These are phyloP conservation scores for Drosophila barbarae DNA, from an alignment of 2,888 invertebrate genomes.

Conservation along the genomic window DNA sequence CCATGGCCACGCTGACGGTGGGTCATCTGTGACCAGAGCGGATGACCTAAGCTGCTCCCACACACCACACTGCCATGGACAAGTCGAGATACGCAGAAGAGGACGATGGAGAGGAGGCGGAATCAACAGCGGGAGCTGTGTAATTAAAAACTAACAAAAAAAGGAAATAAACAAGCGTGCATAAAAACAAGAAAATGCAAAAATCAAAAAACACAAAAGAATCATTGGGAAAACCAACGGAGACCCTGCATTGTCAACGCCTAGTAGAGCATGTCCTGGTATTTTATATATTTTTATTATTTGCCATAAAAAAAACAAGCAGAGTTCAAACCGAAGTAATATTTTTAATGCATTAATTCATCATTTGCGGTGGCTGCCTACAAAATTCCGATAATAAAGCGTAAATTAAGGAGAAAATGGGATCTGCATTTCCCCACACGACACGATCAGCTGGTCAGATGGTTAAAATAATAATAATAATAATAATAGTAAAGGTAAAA, in stretches of 20 bases:
- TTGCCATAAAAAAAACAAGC: constrained; percentile 25
- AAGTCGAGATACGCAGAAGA: constrained; percentile 13
- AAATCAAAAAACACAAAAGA: constrained; percentile 31
- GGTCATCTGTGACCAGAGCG: constrained; percentile 73
- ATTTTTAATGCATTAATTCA: constrained; percentile 38
- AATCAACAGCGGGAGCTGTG: constrained; percentile 41
- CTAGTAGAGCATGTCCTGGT: constrained; percentile 51
- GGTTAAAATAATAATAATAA: constrained; percentile 29
- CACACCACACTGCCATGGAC: constrained; percentile 19
- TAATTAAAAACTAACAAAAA: constrained; percentile 65
- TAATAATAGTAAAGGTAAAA: constrained; percentile 25
- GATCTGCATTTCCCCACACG: constrained; percentile 12
- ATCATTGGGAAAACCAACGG: constrained; percentile 24
- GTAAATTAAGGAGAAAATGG: constrained; percentile 9
- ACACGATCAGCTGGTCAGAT: constrained; percentile 8
- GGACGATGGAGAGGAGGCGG: neutral
- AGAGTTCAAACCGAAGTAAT: constrained; percentile 23
- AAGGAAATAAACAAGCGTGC: neutral
- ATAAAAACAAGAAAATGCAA: constrained; percentile 29
- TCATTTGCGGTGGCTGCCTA: constrained; percentile 33
- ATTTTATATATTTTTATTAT: constrained; percentile 36
- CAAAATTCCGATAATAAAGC: constrained; percentile 41
- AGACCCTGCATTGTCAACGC: constrained; percentile 43
- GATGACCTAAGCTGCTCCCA: constrained; percentile 41
- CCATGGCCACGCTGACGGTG: constrained; percentile 48